These are phyloP conservation scores for Psittacula echo DNA, from an alignment of 2,797 vertebrate genomes.

Conservation along the genomic window DNA sequence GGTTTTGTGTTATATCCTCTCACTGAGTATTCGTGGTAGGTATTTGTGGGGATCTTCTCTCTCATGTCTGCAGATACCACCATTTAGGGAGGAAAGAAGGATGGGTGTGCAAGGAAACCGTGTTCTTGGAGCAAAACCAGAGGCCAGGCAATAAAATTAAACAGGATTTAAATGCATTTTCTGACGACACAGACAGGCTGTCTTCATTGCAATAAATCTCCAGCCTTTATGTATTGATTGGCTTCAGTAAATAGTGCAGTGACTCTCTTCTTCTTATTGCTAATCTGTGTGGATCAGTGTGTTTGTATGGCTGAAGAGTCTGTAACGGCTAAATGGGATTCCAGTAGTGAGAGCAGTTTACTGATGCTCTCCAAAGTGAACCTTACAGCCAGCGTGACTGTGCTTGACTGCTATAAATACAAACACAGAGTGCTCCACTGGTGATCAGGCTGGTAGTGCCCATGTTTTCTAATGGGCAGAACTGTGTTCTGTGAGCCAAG, in stretches of 20 bases:
- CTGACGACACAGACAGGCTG: slow-evolving; percentile 29
- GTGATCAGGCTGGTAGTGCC: background rate
- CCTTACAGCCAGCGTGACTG: background rate
- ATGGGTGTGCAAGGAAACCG: background rate
- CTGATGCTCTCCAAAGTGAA: slow-evolving; percentile 38
- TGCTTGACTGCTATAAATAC: slow-evolving; percentile 18
- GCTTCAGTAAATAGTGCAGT: slow-evolving; percentile 25
- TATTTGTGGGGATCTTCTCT: background rate
- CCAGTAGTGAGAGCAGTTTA: slow-evolving; percentile 5
- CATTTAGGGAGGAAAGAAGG: background rate
- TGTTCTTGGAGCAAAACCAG: background rate
- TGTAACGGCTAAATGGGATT: slow-evolving; percentile 50
- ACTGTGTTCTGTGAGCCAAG: background rate
- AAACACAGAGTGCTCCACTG: background rate
- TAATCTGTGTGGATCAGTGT: background rate
- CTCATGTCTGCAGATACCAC: background rate
- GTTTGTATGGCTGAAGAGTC: slow-evolving; percentile 3
- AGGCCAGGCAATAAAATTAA: slow-evolving; percentile 11
- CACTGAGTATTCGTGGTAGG: background rate
- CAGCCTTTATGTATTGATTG: slow-evolving; percentile 57
- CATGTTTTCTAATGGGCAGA: background rate
- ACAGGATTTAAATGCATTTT: slow-evolving; percentile 36
- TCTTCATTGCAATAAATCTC: slow-evolving; percentile 47
- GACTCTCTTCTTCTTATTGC: background rate
- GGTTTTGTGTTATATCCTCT: background rate